These are phyloP conservation scores for Tangara arthus DNA, from an alignment of 2,797 vertebrate species.

Conservation along the genomic window DNA sequence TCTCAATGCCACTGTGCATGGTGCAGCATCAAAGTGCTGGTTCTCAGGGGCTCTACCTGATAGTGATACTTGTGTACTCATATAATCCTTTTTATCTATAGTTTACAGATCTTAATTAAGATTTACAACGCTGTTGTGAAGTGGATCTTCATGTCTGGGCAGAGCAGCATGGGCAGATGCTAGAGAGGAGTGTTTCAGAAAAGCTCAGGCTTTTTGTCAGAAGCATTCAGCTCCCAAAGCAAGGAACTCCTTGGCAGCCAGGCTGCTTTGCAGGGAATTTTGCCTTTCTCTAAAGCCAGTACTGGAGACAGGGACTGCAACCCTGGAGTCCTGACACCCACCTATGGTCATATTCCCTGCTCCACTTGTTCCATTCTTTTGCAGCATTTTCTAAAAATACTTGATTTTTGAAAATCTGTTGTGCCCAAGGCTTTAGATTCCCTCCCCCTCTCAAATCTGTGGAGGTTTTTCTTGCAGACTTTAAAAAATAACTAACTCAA, in stretches of 20 bases:
- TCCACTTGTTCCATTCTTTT: background rate
- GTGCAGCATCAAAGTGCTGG: background rate
- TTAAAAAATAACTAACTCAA: background rate
- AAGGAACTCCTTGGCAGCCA: conserved; percentile 5
- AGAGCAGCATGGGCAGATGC: background rate
- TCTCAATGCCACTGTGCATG: background rate
- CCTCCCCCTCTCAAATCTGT: background rate
- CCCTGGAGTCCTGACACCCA: background rate
- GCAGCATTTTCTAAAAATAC: background rate
- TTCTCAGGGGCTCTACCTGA: background rate
- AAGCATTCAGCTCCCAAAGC: background rate
- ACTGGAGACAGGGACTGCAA: background rate
- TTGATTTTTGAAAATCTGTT: background rate
- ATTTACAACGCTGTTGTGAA: background rate
- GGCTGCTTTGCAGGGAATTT: background rate
- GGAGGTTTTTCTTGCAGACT: background rate
- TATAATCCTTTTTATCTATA: conserved; percentile 5
- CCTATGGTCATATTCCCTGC: background rate
- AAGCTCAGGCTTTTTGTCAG: background rate
- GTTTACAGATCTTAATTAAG: conserved; percentile 50
- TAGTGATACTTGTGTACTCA: background rate
- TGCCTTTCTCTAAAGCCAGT: background rate
- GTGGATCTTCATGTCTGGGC: background rate
- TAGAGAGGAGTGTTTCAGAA: background rate
- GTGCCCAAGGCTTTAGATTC: background rate